These are phyloP conservation scores for Drosophila arawakana DNA, from an alignment of 1,140 invertebrate genomes.

Conservation along the genomic window DNA sequence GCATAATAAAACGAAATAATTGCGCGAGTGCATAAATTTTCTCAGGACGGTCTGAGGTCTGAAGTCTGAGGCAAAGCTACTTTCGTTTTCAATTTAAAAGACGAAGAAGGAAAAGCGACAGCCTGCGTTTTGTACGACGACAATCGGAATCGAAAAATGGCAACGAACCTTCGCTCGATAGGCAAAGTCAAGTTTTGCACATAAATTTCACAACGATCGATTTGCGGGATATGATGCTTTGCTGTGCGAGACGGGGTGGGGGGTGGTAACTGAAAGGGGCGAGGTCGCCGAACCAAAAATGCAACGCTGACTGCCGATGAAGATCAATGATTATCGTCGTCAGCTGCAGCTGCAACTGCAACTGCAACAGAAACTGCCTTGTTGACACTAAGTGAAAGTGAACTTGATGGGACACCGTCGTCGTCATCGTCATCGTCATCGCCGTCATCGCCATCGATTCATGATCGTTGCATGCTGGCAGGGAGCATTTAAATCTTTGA, in stretches of 20 bases:
- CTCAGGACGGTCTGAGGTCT: conserved; percentile 28
- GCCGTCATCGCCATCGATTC: conserved; percentile 15
- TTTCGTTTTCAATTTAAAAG: conserved; percentile 81
- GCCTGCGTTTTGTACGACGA: conserved; percentile 24
- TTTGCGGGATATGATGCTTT: conserved; percentile 24
- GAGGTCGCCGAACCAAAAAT: conserved; percentile 35
- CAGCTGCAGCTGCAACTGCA: conserved; percentile 38
- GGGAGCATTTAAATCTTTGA: conserved; percentile 12
- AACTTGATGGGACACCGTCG: conserved; percentile 69
- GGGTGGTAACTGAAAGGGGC: neutral
- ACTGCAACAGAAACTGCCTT: conserved; percentile 43
- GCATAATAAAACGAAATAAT: conserved; percentile 60
- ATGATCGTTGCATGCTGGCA: conserved; percentile 27
- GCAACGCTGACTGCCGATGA: conserved; percentile 57
- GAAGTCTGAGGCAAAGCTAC: conserved; percentile 55
- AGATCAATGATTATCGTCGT: conserved; percentile 84
- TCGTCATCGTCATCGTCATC: conserved; percentile 17
- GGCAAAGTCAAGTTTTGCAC: conserved; percentile 76
- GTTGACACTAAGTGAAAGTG: conserved; percentile 83
- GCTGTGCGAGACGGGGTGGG: neutral
- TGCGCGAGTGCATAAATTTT: conserved; percentile 78
- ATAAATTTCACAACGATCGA: conserved; percentile 69
- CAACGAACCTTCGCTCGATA: conserved; percentile 79
- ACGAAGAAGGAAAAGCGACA: conserved; percentile 64
- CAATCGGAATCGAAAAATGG: conserved; percentile 52